Percentiles rank a stretch among this genome's conserved stretches.
Evolutionary conservation across 2,797 vertebrate genomes (phyloP).

Genomic region (Botia almorhae): DNA sequence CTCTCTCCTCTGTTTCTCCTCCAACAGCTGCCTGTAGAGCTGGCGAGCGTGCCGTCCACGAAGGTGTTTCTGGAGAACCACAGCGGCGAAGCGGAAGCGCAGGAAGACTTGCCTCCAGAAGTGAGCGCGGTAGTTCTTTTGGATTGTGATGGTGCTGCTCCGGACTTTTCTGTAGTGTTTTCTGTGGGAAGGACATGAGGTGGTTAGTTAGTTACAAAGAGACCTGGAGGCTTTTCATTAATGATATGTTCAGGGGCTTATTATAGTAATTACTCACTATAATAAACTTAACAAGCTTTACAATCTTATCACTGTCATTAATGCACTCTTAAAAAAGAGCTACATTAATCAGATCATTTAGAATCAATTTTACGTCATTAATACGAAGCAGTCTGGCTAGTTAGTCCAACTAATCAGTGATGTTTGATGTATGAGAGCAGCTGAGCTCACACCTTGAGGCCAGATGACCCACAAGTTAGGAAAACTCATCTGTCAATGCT

Average conservation of each 20-base stretch:
- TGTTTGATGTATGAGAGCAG: neutral
- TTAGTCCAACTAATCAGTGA: neutral
- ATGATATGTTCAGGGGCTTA: neutral
- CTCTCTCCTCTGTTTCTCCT: slow-evolving; percentile 74
- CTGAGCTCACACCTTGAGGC: neutral
- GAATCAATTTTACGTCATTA: neutral
- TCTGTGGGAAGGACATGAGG: slow-evolving; percentile 67
- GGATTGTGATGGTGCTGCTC: slow-evolving; percentile 85
- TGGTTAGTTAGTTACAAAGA: neutral
- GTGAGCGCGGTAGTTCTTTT: slow-evolving; percentile 90
- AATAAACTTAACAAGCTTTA: neutral
- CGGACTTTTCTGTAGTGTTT: slow-evolving; percentile 85
- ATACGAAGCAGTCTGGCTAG: neutral
- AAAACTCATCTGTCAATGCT: neutral
- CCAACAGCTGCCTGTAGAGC: slow-evolving; percentile 77
- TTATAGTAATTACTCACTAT: neutral
- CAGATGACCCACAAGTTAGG: neutral
- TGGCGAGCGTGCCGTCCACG: slow-evolving; percentile 82
- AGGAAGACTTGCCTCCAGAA: slow-evolving; percentile 84
- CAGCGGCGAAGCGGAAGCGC: slow-evolving; percentile 77
- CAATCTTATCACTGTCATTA: slow-evolving; percentile 2
- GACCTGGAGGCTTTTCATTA: neutral
- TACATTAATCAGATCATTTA: neutral
- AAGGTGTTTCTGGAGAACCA: slow-evolving; percentile 88
- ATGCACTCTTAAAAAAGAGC: slow-evolving; percentile 4